Evolutionary conservation across 2,888 invertebrate species (phyloP), one percentile per base, ranked within the genome.

Genomic region (Liopterus haemorrhoidalis): DNA sequence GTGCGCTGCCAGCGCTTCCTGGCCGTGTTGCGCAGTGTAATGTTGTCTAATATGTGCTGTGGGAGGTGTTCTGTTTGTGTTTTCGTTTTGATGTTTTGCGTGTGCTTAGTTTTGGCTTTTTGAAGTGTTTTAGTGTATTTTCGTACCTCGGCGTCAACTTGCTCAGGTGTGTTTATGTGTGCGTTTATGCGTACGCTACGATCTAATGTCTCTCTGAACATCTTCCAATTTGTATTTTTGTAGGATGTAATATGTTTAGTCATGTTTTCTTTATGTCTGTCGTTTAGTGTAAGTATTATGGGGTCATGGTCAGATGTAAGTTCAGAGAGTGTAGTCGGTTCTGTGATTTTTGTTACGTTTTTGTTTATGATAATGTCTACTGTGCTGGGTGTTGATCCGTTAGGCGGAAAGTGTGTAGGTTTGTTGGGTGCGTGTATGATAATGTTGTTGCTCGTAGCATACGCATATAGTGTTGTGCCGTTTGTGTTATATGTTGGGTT

Each of bases 291-390:
- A 19, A 57, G 32, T 4, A 52, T 20, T 11, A 57, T 47, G 21
- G 57, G 57, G 6, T 36, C 39, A 24, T 59, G 58, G 35, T 59
- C 56, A 0, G 56, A 59, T 20, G 40, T 55, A 5, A 59, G 42
- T 45, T 55, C 53, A n/a, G 51, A 19, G 5, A 40, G 12, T 1
- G 50, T 31, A 19, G 16, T 8, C 2, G 41, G 46, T n/a, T 22
- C 27, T 11, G 24, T 33, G 11, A 21, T 16, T 9, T 41, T 31
- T 2, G 16, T 16, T 2, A 33, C 36, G 28, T 50, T 50, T 47
- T 46, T 39, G 5, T 19, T 25, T 4, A 54, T 18, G 11, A 42
- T 40, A 6, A 52, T 25, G 32, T 53, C 50, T 11, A 50, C 35
- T 21, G 41, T 46, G 6, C 42, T 41, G 4, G 52, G 46, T 4